phyloP scores from a whole-genome alignment of 2,113 vertebrate species.

The Mobula hypostoma region DNA sequence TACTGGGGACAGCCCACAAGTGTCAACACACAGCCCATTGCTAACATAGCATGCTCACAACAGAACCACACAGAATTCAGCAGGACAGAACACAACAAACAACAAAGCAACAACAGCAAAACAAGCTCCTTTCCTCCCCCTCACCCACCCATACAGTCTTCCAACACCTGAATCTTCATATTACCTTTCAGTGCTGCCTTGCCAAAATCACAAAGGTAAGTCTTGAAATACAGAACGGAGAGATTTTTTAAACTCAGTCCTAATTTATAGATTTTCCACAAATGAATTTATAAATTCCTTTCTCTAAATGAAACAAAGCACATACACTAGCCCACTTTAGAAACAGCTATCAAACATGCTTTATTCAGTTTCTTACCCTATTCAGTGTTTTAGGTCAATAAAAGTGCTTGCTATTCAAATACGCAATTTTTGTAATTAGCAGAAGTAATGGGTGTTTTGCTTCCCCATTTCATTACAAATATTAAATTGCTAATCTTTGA shows the following conservation, averaged over 20 bases:
- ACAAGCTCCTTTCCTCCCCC: no score
- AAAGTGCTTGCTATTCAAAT: not conserved
- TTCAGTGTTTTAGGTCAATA: conserved; percentile 16
- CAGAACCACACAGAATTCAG: no score
- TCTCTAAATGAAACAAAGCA: not conserved
- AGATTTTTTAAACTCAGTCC: not conserved
- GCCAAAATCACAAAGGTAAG: not conserved
- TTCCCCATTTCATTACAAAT: not conserved
- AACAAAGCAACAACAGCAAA: no score
- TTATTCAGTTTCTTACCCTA: not conserved
- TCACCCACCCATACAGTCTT: no score
- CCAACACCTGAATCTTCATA: not conserved
- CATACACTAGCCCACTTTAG: not conserved
- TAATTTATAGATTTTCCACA: not conserved
- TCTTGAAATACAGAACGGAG: not conserved
- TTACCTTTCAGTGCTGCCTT: not conserved
- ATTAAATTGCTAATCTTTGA: conserved; percentile 15
- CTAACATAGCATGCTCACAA: no score
- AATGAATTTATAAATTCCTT: not conserved
- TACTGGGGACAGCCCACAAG: no score
- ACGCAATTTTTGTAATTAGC: not conserved
- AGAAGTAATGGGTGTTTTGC: not conserved
- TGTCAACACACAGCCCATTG: no score
- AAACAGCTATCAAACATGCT: not conserved
- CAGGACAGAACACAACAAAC: no score